Conservation (phyloP, 2,113 vertebrate genomes). For the Rhadina sibilatrix region DNA sequence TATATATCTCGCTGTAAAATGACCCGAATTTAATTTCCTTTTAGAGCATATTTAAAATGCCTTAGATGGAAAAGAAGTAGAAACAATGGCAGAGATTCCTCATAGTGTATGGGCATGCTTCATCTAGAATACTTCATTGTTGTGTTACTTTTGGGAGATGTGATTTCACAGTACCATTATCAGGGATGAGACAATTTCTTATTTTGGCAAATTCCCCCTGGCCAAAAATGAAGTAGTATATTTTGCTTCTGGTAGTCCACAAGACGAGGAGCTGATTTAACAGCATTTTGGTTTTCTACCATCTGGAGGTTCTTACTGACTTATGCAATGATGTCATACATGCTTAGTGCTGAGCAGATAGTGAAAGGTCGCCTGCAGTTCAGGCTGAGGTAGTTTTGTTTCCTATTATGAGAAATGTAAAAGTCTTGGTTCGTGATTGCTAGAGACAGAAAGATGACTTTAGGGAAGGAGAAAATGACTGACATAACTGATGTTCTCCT, state of each 20-base stretch:
- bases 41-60: conserved; percentile 26
- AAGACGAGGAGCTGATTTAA: conserved; percentile 7
- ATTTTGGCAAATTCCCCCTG: background rate
- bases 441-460: conserved; percentile 31
- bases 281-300: conserved; percentile 47
- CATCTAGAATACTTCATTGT: background rate
- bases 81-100: background rate
- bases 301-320: conserved; percentile 63
- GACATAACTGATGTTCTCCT: conserved; percentile 24
- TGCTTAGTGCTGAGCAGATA: conserved; percentile 44
- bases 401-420: background rate
- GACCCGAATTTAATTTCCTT: conserved; percentile 31
- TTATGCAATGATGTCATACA: conserved; percentile 64
- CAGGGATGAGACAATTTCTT: background rate
- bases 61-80: background rate
- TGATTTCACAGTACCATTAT: background rate
- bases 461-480: conserved; percentile 40
- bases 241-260: conserved; percentile 20
- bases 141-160: background rate
- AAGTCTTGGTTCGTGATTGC: conserved; percentile 9
- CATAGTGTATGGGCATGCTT: background rate
- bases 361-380: conserved; percentile 43
- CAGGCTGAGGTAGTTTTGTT: conserved; percentile 56
- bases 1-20: conserved; percentile 59
- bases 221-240: background rate